A percentile compares a stretch with the other conserved stretches of the same genome.
Evolutionary conservation across 2,113 vertebrate genomes (phyloP).

Genomic region (Indri indri): DNA sequence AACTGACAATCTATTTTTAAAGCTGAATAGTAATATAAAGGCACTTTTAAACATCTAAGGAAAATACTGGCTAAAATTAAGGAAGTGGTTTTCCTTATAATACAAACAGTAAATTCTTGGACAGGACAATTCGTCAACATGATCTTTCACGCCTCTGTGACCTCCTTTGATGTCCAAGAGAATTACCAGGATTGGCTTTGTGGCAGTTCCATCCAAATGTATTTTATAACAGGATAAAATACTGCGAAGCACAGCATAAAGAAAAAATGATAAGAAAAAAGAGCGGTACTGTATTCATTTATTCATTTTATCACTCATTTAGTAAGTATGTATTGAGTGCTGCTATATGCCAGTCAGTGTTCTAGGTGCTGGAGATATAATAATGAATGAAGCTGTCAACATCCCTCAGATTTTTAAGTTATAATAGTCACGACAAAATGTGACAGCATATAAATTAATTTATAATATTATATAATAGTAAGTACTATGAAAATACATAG

Average conservation of each 20-base stretch:
- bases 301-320: neutral
- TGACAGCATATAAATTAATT: neutral
- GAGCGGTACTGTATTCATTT: neutral
- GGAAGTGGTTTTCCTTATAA: neutral
- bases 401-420: neutral
- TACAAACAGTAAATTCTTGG: neutral
- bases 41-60: neutral
- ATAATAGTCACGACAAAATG: neutral
- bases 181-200: neutral
- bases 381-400: neutral
- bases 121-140: neutral
- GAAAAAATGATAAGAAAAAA: neutral
- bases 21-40: neutral
- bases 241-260: neutral
- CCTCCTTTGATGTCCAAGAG: neutral
- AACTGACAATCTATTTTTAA: neutral
- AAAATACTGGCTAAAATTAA: neutral
- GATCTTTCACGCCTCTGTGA: neutral
- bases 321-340: neutral
- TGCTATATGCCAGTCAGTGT: neutral
- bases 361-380: neutral
- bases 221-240: neutral
- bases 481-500: neutral
- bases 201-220: neutral
- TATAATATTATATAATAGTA: neutral